A percentile compares a stretch with the other conserved stretches of the same genome.
Conservation (phyloP, 1,140 invertebrate genomes). For the Solen grandis region DNA sequence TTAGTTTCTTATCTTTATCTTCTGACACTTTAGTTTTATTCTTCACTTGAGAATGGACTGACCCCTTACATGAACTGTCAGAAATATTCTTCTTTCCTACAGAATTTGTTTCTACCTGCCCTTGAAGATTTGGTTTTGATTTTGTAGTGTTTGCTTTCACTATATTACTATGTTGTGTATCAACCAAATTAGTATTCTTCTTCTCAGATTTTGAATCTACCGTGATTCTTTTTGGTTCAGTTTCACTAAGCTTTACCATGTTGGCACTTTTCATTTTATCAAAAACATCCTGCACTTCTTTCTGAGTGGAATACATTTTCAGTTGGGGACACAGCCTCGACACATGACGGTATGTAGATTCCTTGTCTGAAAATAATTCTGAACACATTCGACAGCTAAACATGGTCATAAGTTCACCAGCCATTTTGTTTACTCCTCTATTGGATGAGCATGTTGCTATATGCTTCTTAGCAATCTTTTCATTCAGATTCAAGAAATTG, state of each 20-base stretch:
- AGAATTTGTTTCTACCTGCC: not conserved
- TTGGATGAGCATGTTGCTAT: constrained; percentile 20
- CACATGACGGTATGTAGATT: constrained; percentile 38
- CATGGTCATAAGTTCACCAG: constrained; percentile 1
- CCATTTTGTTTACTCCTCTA: not conserved
- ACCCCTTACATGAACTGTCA: not conserved
- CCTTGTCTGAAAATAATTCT: constrained; percentile 14
- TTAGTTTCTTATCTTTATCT: not conserved
- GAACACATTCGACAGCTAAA: constrained; percentile 44
- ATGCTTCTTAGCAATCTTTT: constrained; percentile 21
- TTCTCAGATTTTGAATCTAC: not conserved
- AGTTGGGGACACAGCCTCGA: constrained; percentile 40
- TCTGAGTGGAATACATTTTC: constrained; percentile 18
- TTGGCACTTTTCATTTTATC: not conserved
- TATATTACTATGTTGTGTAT: not conserved
- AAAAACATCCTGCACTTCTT: constrained; percentile 26
- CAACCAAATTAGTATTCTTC: not conserved
- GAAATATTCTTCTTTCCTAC: not conserved
- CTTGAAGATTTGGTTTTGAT: not conserved
- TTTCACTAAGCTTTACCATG: not conserved
- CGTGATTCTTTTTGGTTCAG: not conserved
- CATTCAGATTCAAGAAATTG: constrained; percentile 13
- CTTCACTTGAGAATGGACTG: not conserved
- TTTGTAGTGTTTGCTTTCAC: not conserved
- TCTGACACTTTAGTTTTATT: not conserved